phyloP scores from a whole-genome alignment of 2,113 vertebrate species.

The Macquaria australasica region DNA sequence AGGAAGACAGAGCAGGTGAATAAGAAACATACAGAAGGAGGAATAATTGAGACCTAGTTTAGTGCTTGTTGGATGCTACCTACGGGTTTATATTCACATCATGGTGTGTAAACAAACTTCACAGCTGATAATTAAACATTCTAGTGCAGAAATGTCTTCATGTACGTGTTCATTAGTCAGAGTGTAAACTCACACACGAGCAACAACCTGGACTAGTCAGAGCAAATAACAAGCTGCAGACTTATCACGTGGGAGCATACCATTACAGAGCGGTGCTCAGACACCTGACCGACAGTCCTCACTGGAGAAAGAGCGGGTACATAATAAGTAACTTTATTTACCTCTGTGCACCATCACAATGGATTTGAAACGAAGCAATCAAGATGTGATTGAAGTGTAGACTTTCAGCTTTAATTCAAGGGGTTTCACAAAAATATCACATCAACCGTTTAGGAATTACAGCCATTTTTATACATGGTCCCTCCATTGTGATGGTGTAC shows the following conservation, averaged over 20 bases:
- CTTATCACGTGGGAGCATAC: neutral
- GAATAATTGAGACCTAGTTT: neutral
- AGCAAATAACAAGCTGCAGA: neutral
- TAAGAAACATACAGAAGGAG: neutral
- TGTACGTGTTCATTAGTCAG: neutral
- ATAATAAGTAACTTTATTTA: too few species aligned
- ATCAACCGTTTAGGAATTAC: too few species aligned
- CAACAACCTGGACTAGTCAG: neutral
- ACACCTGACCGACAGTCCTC: neutral
- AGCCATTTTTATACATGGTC: too few species aligned
- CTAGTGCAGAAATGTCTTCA: neutral
- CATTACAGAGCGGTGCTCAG: neutral
- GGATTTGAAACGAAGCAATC: too few species aligned
- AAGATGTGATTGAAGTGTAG: too few species aligned
- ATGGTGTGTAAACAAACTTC: neutral
- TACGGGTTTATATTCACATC: neutral
- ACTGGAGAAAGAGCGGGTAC: neutral
- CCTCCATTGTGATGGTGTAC: too few species aligned
- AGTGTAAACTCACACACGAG: neutral
- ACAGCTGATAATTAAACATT: neutral
- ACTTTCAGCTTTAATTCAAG: too few species aligned
- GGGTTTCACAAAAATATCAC: too few species aligned
- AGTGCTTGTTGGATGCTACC: neutral
- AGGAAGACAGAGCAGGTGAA: neutral
- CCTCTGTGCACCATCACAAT: too few species aligned